Evolutionary conservation across 2,888 invertebrate species (phyloP).

Genomic region (Myopa tessellatipennis): DNA sequence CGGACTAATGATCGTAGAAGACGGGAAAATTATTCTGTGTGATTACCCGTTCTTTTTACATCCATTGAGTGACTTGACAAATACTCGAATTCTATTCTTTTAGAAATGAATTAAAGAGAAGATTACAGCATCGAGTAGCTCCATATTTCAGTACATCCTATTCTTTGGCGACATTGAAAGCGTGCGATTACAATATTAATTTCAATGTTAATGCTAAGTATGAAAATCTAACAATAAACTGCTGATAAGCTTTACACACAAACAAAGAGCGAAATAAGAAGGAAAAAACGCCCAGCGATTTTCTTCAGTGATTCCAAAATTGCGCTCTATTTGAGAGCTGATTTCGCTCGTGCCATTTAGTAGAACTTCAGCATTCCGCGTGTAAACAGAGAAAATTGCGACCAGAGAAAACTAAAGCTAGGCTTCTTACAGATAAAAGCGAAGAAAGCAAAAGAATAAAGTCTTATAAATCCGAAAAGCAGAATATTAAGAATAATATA

Average conservation of each 20-base stretch:
- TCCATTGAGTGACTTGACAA: too few relatives aligned
- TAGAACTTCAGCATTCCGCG: constrained; percentile 19
- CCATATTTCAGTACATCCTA: not conserved
- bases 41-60: too few relatives aligned
- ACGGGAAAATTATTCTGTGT: too few relatives aligned
- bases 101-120: not conserved
- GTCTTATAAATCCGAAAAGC: not conserved
- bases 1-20: too few relatives aligned
- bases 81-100: too few relatives aligned
- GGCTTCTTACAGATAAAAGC: not conserved
- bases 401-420: not conserved
- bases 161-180: not conserved
- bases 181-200: constrained; percentile 18
- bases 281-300: not conserved
- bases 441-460: not conserved
- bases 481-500: not conserved
- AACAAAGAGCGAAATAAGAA: not conserved
- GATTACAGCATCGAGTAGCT: not conserved
- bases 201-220: constrained; percentile 38
- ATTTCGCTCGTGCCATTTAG: constrained; percentile 15
- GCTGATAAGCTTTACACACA: constrained; percentile 14
- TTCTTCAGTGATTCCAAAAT: not conserved
- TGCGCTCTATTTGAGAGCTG: not conserved
- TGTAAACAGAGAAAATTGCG: constrained; percentile 16
- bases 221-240: constrained; percentile 8